These are phyloP conservation scores for Hydropotes inermis DNA, from an alignment of 2,113 vertebrate species.

Conservation along the genomic window DNA sequence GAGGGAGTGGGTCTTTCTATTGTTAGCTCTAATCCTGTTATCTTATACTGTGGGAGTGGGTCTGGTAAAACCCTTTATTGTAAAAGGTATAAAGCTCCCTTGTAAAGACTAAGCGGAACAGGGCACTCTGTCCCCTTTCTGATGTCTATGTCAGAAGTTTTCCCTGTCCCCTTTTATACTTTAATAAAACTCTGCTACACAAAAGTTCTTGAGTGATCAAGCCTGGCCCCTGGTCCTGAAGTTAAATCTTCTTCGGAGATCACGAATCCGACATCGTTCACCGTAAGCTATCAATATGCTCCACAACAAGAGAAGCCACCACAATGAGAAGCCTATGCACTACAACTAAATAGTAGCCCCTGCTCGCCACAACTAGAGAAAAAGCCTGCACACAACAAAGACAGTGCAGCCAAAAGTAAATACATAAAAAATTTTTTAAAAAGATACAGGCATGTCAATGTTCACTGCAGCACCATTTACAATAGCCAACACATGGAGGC, in stretches of 20 bases:
- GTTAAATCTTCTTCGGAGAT: neutral
- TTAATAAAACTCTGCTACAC: neutral
- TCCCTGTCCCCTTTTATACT: neutral
- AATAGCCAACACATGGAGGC: neutral
- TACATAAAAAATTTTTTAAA: fast-evolving
- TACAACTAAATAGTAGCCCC: neutral
- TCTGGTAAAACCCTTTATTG: neutral
- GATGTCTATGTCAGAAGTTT: neutral
- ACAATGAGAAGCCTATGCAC: neutral
- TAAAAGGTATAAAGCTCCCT: neutral
- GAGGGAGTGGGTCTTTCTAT: neutral
- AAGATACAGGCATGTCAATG: neutral
- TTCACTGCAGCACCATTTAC: neutral
- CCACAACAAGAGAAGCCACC: neutral
- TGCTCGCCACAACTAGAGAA: neutral
- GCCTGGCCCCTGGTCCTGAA: neutral
- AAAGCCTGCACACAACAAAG: neutral
- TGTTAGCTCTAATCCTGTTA: neutral
- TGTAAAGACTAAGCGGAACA: neutral
- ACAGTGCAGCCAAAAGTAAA: neutral
- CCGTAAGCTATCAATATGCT: neutral
- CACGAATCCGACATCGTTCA: neutral
- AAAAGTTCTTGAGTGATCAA: neutral
- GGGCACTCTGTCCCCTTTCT: neutral
- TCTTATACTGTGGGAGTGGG: neutral